Evolutionary conservation across 2,113 vertebrate genomes (phyloP).

Genomic region (Silurus asotus): DNA sequence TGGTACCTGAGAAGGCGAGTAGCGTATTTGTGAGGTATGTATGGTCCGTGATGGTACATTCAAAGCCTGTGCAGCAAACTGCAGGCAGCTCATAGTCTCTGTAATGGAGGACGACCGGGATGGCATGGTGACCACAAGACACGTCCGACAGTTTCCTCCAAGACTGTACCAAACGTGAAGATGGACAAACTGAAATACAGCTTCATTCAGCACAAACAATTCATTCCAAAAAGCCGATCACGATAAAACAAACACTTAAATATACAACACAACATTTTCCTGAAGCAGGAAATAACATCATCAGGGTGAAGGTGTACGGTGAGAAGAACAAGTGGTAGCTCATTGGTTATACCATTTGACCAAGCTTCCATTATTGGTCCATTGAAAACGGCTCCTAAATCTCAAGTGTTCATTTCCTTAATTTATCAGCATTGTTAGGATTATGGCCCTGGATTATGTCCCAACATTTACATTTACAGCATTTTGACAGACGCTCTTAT

Average conservation of each 20-base stretch:
- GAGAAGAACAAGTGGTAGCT: background rate
- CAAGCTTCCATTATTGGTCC: background rate
- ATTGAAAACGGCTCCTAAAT: background rate
- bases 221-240: background rate
- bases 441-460: too few species aligned
- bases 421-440: too few species aligned
- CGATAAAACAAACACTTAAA: background rate
- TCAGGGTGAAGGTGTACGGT: background rate
- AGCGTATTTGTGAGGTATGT: conserved; percentile 48
- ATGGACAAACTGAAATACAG: background rate
- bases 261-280: background rate
- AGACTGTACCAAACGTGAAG: conserved; percentile 47
- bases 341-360: background rate
- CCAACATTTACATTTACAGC: too few species aligned
- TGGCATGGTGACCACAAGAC: conserved; percentile 55
- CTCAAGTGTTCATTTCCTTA: background rate
- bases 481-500: too few species aligned
- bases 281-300: background rate
- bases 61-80: conserved; percentile 61
- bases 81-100: conserved; percentile 59
- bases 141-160: conserved; percentile 60
- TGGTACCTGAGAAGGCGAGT: conserved; percentile 51
- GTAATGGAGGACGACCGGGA: conserved; percentile 44
- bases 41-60: conserved; percentile 47
- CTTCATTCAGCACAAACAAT: background rate